Percentiles rank a stretch among this genome's conserved stretches.
These are phyloP conservation scores for Aselliscus stoliczkanus DNA, from an alignment of 2,797 vertebrate species.

Conservation along the genomic window DNA sequence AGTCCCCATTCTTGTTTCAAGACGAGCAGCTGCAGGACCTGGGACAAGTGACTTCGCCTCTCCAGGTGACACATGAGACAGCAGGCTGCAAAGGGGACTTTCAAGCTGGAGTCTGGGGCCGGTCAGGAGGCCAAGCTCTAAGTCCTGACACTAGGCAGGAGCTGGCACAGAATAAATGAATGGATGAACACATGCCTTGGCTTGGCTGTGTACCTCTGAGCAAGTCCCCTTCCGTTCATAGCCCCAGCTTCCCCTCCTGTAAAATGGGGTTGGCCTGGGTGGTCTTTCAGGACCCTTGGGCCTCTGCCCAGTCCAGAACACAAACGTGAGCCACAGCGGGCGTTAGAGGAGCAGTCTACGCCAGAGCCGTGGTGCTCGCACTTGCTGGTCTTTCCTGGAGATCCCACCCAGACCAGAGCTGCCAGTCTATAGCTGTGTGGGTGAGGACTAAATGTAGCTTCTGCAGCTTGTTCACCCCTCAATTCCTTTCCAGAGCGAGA, in stretches of 20 bases:
- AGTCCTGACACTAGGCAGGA: not conserved
- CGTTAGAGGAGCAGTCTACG: not conserved
- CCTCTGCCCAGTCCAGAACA: not conserved
- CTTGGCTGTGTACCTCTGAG: not conserved
- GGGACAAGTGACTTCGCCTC: not conserved
- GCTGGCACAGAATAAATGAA: not conserved
- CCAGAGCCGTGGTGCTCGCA: not conserved
- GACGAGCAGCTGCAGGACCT: not conserved
- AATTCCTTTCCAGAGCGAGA: not conserved
- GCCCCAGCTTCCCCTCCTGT: not conserved
- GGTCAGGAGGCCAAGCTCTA: not conserved
- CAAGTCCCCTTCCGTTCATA: not conserved
- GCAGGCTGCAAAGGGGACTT: not conserved
- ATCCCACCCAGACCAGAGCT: not conserved
- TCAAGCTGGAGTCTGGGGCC: not conserved
- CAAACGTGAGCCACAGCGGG: not conserved
- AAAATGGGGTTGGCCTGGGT: not conserved
- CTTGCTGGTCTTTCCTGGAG: not conserved
- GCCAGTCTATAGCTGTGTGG: not conserved
- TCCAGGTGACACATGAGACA: not conserved
- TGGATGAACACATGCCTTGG: not conserved
- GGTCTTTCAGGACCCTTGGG: not conserved
- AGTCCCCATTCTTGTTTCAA: not conserved
- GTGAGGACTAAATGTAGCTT: not conserved
- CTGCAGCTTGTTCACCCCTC: not conserved